These are phyloP conservation scores for Rhinogobius similis DNA, from an alignment of 2,113 vertebrate genomes.

Conservation along the genomic window DNA sequence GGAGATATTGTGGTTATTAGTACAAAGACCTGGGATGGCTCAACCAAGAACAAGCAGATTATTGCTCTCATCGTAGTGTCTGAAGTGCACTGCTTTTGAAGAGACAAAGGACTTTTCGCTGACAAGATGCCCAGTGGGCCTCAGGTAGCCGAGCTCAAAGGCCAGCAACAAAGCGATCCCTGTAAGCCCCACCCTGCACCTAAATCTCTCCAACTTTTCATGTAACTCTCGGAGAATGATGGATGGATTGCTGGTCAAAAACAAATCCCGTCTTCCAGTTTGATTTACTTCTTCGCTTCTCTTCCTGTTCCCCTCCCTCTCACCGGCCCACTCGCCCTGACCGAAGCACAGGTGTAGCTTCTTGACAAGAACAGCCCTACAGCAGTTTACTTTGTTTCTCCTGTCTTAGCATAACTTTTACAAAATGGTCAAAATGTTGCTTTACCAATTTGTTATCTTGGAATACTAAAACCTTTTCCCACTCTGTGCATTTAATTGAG, in stretches of 20 bases:
- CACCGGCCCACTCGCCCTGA: background rate
- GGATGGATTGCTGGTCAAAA: constrained; percentile 30
- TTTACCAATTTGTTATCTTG: background rate
- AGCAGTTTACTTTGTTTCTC: background rate
- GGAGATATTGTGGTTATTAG: constrained; percentile 13
- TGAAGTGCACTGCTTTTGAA: constrained; percentile 52
- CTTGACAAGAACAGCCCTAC: constrained; percentile 20
- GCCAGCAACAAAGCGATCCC: constrained; percentile 50
- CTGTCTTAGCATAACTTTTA: background rate
- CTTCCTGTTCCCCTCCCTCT: constrained; percentile 39
- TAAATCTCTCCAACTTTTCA: constrained; percentile 49
- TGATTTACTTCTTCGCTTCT: background rate
- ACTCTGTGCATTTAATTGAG: too few species aligned
- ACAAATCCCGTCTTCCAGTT: constrained; percentile 38
- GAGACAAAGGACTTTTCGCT: constrained; percentile 38
- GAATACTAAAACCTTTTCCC: background rate
- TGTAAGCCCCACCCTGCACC: constrained; percentile 33
- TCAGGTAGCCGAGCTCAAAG: constrained; percentile 52
- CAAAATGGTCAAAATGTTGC: background rate
- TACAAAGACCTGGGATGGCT: background rate
- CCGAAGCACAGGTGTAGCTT: constrained; percentile 50
- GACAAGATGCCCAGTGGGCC: constrained; percentile 42
- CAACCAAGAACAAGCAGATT: constrained; percentile 24
- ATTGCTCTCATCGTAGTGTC: constrained; percentile 15
- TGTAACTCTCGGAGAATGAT: constrained; percentile 47